phyloP scores from a whole-genome alignment of 2,113 vertebrate genomes.

The Mustela nigripes region DNA sequence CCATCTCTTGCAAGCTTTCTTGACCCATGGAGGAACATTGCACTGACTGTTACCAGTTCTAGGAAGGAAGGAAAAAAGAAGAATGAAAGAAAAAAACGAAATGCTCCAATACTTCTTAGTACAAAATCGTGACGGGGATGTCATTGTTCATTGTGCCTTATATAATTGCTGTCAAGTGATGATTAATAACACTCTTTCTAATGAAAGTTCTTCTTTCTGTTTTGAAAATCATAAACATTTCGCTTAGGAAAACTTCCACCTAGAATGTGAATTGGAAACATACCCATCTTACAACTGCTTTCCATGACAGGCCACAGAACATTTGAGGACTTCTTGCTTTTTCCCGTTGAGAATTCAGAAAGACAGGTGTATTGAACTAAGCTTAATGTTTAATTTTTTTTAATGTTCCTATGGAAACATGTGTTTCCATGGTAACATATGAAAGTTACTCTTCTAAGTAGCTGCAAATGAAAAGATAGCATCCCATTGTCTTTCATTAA shows the following conservation, averaged over 20 bases:
- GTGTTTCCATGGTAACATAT: constrained; percentile 7
- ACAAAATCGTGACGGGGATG: background rate
- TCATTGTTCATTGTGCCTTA: background rate
- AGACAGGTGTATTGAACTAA: background rate
- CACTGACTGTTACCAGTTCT: background rate
- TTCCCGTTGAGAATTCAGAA: background rate
- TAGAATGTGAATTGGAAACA: background rate
- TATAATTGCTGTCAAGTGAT: constrained; percentile 15
- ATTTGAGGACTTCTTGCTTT: background rate
- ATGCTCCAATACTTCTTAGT: constrained; percentile 1
- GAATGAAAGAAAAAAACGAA: background rate
- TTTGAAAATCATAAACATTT: background rate
- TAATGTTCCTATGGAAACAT: background rate
- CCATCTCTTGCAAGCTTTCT: background rate
- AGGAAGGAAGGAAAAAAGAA: background rate
- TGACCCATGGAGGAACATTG: background rate
- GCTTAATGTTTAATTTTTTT: background rate
- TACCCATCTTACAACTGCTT: background rate
- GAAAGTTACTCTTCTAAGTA: background rate
- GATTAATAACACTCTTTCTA: constrained; percentile 37
- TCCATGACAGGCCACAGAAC: background rate
- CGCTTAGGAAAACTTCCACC: background rate
- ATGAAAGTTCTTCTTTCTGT: background rate
- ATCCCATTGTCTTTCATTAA: background rate
- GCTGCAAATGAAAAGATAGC: background rate